phyloP scores from a whole-genome alignment of 30 jellyfish, hydroid and myxozoan species.

The Aurelia sp. region DNA sequence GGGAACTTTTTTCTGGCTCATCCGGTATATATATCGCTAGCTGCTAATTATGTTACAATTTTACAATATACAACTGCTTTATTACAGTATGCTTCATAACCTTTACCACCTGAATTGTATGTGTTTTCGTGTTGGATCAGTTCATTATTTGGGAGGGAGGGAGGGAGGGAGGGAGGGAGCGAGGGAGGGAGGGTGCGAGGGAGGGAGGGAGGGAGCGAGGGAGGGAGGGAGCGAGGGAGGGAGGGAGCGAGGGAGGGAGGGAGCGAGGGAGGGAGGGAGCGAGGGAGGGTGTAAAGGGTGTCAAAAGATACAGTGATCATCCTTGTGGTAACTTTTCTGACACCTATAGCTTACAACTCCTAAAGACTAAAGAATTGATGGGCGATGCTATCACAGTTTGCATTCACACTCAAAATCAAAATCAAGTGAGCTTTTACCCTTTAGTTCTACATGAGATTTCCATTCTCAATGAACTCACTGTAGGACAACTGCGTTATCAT shows the following conservation, averaged over 20 bases:
- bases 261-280: too few relatives aligned
- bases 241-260: too few relatives aligned
- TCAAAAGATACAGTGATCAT: not conserved
- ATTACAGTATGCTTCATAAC: too few relatives aligned
- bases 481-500: constrained; percentile 73
- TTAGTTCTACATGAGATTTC: constrained; percentile 80
- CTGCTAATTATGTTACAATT: too few relatives aligned
- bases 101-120: not conserved
- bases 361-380: constrained; percentile 80
- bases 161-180: too few relatives aligned
- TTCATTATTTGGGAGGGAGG: not conserved
- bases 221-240: too few relatives aligned
- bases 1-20: too few relatives aligned
- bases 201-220: too few relatives aligned
- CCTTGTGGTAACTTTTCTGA: constrained; percentile 96
- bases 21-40: too few relatives aligned
- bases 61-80: too few relatives aligned
- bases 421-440: constrained; percentile 70
- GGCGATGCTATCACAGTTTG: constrained; percentile 81
- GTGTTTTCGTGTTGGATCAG: not conserved
- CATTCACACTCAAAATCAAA: constrained; percentile 19
- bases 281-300: not conserved
- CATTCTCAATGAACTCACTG: not conserved
- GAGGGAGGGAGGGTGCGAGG: too few relatives aligned
- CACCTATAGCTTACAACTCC: constrained; percentile 86